These are phyloP conservation scores for Drosophila multiciliata DNA, from an alignment of 2,888 invertebrate species.

Conservation along the genomic window DNA sequence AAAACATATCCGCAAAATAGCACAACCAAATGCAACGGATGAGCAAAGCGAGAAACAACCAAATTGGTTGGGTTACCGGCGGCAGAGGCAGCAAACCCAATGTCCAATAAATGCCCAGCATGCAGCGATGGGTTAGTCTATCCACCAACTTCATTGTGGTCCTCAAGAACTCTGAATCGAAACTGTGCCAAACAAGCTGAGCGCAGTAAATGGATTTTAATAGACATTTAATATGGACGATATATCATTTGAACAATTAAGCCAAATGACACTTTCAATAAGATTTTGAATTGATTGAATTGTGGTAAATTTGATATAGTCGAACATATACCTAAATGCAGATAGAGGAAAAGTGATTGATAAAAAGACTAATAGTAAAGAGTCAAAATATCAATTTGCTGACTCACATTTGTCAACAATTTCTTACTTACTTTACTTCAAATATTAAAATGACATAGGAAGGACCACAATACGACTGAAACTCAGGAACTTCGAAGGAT, in stretches of 20 bases:
- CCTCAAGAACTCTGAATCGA: not conserved
- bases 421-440: not conserved
- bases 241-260: slow-evolving; percentile 34
- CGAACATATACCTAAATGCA: not conserved
- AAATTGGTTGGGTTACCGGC: not conserved
- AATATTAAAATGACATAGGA: not conserved
- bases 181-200: slow-evolving; percentile 16
- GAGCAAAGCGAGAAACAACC: slow-evolving; percentile 24
- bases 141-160: slow-evolving; percentile 55
- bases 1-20: slow-evolving; percentile 39
- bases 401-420: not conserved
- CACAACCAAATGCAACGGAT: slow-evolving; percentile 47
- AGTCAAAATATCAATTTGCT: not conserved
- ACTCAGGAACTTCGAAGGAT: too few species aligned
- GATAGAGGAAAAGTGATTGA: not conserved
- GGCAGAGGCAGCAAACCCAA: slow-evolving; percentile 57
- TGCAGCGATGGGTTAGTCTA: slow-evolving; percentile 32
- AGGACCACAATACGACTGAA: too few species aligned
- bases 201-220: not conserved
- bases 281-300: not conserved
- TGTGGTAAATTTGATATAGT: not conserved
- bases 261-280: slow-evolving; percentile 16
- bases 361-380: not conserved
- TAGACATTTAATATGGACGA: slow-evolving; percentile 6
- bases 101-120: slow-evolving; percentile 35